Conservation (phyloP, 2,113 vertebrate species). For the Piliocolobus tephrosceles region DNA sequence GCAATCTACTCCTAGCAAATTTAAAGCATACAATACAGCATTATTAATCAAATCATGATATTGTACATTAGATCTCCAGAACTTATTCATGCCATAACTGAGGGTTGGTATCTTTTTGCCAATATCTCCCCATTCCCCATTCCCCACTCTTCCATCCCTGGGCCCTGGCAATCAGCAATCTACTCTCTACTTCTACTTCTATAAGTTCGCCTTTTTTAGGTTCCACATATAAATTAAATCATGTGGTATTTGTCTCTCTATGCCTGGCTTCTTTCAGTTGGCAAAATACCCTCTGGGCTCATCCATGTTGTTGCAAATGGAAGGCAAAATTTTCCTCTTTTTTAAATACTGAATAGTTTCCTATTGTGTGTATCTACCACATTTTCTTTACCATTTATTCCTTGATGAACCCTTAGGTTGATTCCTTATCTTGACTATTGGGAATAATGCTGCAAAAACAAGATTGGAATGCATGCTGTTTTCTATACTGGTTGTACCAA, state of each 20-base stretch:
- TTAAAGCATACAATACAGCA: background rate
- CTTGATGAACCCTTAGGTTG: background rate
- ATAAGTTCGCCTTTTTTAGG: background rate
- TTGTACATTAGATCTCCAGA: background rate
- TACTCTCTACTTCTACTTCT: background rate
- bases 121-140: background rate
- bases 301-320: background rate
- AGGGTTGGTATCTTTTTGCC: background rate
- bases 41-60: background rate
- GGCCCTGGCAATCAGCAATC: background rate
- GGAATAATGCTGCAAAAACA: background rate
- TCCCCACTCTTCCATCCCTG: background rate
- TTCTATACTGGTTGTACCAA: background rate
- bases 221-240: background rate
- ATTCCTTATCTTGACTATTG: background rate
- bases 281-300: background rate
- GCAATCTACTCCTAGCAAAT: background rate
- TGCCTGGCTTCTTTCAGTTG: background rate
- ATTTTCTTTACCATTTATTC: background rate
- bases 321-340: background rate
- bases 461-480: background rate
- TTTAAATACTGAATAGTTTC: background rate
- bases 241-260: background rate
- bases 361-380: background rate
- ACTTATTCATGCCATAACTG: background rate